These are phyloP conservation scores for Chalcosyrphus nemorum DNA, from an alignment of 2,888 invertebrate genomes.

Conservation along the genomic window DNA sequence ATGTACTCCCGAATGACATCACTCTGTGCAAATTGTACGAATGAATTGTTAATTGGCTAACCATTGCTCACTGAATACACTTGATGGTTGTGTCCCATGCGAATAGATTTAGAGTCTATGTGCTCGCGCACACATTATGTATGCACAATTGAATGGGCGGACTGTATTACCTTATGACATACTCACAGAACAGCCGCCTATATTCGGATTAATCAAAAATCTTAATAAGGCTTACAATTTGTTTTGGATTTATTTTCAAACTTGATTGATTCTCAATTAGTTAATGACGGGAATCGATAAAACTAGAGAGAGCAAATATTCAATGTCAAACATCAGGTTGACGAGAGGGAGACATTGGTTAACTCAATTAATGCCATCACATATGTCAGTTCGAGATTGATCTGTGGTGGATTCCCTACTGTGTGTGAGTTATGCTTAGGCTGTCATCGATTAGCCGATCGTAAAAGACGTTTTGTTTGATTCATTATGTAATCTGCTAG, in stretches of 20 bases:
- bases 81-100: conserved; percentile 16
- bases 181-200: background rate
- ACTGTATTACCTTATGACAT: conserved; percentile 23
- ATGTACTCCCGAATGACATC: conserved; percentile 42
- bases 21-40: conserved; percentile 15
- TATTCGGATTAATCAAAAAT: conserved; percentile 39
- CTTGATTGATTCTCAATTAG: conserved; percentile 31
- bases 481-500: background rate
- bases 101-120: conserved; percentile 12
- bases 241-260: conserved; percentile 23
- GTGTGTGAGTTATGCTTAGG: conserved; percentile 48
- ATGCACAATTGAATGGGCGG: conserved; percentile 31
- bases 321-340: conserved; percentile 33
- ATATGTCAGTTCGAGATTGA: conserved; percentile 32
- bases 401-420: conserved; percentile 6
- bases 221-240: conserved; percentile 39
- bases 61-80: conserved; percentile 49
- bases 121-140: background rate
- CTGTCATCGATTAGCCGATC: conserved; percentile 50
- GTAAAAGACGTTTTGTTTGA: conserved; percentile 21
- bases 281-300: conserved; percentile 11
- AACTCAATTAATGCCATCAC: conserved; percentile 36
- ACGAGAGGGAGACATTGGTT: conserved; percentile 21
- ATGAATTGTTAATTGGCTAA: conserved; percentile 51
- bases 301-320: background rate